Percentiles rank a stretch among this genome's conserved stretches.
These are phyloP conservation scores for Drosophila formosana DNA, from an alignment of 2,888 invertebrate genomes.

Conservation along the genomic window DNA sequence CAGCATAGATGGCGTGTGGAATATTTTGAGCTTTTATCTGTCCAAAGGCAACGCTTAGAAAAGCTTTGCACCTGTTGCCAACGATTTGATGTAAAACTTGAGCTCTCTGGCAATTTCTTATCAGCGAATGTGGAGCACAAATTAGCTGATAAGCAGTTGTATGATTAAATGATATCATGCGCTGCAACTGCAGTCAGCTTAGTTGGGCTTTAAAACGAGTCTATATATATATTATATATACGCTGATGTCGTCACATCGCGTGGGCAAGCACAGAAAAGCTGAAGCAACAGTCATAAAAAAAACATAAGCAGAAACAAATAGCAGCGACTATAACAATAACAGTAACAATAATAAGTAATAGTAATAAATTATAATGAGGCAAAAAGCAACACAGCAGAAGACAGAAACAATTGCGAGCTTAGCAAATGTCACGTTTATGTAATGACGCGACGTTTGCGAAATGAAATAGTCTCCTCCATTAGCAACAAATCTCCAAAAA, in stretches of 20 bases:
- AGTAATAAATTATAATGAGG: conserved; percentile 26
- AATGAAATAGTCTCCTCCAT: conserved; percentile 36
- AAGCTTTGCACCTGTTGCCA: conserved; percentile 51
- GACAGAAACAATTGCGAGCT: conserved; percentile 20
- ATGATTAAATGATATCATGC: conserved; percentile 34
- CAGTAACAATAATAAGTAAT: conserved; percentile 27
- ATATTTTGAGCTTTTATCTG: conserved; percentile 32
- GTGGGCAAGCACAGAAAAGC: conserved; percentile 34
- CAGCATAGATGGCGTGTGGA: conserved; percentile 46
- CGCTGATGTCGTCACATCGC: conserved; percentile 20
- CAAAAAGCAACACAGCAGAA: background rate
- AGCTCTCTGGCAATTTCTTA: conserved; percentile 14
- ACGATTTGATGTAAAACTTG: background rate
- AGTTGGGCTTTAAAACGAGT: background rate
- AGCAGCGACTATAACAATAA: conserved; percentile 21
- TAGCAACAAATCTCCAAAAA: conserved; percentile 40
- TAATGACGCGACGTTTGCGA: conserved; percentile 41
- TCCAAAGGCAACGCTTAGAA: conserved; percentile 18
- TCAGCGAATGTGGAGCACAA: conserved; percentile 14
- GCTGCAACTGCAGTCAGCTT: conserved; percentile 25
- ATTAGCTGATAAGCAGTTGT: conserved; percentile 28
- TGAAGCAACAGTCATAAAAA: conserved; percentile 3
- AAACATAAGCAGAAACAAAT: conserved; percentile 5
- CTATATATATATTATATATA: background rate
- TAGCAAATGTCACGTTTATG: conserved; percentile 69